A percentile compares a stretch with the other conserved stretches of the same genome.
Evolutionary conservation across 2,888 invertebrate genomes (phyloP).

Genomic region (Emesis russula): DNA sequence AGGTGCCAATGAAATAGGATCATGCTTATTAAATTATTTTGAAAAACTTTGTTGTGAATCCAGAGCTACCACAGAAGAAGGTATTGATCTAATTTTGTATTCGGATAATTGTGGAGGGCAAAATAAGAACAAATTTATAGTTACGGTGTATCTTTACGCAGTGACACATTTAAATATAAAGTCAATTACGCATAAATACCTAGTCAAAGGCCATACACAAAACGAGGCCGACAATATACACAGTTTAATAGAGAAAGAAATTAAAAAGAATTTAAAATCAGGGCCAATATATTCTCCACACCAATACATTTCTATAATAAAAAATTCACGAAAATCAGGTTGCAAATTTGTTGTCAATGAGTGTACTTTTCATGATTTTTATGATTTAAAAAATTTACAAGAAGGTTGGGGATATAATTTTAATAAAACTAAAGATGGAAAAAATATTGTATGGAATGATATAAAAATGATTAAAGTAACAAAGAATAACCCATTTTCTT

Average conservation of each 20-base stretch:
- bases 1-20: no score
- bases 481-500: no score
- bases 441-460: not conserved
- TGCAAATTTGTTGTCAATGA: slow-evolving; percentile 6
- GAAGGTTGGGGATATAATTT: not conserved
- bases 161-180: slow-evolving; percentile 66
- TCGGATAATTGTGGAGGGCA: slow-evolving; percentile 77
- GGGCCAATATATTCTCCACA: slow-evolving; percentile 74
- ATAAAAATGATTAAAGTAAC: not conserved
- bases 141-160: slow-evolving; percentile 59
- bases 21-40: no score
- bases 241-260: slow-evolving; percentile 77
- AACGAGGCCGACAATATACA: slow-evolving; percentile 71
- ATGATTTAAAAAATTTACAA: not conserved
- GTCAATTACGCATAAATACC: slow-evolving; percentile 72
- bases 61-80: slow-evolving; percentile 34
- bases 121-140: slow-evolving; percentile 80
- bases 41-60: not conserved
- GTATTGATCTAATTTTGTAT: slow-evolving; percentile 67
- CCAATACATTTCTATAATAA: slow-evolving; percentile 69
- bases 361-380: not conserved
- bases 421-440: no score
- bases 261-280: slow-evolving; percentile 68
- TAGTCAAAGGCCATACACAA: slow-evolving; percentile 78
- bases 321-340: slow-evolving; percentile 38